phyloP scores from a whole-genome alignment of 2,888 invertebrate genomes.

The Hirtodrosophila confusa region DNA sequence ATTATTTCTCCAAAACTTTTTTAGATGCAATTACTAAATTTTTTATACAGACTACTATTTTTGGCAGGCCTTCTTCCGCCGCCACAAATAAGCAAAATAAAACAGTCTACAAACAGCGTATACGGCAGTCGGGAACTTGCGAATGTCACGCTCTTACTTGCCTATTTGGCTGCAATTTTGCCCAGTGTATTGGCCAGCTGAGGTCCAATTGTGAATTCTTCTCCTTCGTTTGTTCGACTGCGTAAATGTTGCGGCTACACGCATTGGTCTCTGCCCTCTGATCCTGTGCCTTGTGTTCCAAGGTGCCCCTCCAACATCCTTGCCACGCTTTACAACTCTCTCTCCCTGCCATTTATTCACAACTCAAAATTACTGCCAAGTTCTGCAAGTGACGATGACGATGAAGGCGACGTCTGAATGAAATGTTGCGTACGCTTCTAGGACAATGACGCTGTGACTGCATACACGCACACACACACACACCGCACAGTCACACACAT shows the following conservation, averaged over 20 bases:
- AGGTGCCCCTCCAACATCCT: not conserved
- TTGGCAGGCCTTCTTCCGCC: too few species aligned
- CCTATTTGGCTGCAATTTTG: not conserved
- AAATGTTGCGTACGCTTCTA: conserved; percentile 65
- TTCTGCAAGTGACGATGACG: conserved; percentile 71
- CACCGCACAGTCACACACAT: conserved; percentile 38
- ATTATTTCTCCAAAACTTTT: too few species aligned
- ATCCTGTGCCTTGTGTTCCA: not conserved
- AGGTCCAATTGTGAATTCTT: conserved; percentile 25
- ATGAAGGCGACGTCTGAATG: conserved; percentile 58
- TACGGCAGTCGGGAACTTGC: too few species aligned
- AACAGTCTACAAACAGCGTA: too few species aligned
- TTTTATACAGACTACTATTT: too few species aligned
- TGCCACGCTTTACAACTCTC: not conserved
- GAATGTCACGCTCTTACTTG: too few species aligned
- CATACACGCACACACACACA: conserved; percentile 22
- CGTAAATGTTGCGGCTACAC: conserved; percentile 67
- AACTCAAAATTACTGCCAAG: conserved; percentile 74
- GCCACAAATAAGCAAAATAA: too few species aligned
- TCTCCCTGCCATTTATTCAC: conserved; percentile 39
- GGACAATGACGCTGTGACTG: conserved; percentile 67
- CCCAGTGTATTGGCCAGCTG: conserved; percentile 30
- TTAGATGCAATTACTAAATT: too few species aligned
- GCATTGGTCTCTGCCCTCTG: conserved; percentile 46
- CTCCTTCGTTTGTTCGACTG: conserved; percentile 37